Percentiles rank a stretch among this genome's conserved stretches.
Conservation (phyloP, 1,140 invertebrate species). For the Tenebrio molitor region DNA sequence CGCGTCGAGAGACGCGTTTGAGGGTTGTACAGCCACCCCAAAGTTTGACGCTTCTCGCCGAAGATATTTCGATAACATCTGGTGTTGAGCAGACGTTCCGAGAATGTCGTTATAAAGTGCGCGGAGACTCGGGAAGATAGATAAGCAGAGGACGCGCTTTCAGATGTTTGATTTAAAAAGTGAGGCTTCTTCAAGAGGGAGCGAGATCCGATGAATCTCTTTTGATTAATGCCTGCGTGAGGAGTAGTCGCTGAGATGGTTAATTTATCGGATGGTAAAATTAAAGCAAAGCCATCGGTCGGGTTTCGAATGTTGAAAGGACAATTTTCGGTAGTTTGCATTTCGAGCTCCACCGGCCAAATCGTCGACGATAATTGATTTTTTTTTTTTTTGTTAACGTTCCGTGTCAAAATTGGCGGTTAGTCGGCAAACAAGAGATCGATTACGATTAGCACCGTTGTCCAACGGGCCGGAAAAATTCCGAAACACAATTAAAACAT, state of each 20-base stretch:
- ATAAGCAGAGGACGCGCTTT: background rate
- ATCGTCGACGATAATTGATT: too few species aligned
- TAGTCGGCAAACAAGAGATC: background rate
- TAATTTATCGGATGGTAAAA: too few species aligned
- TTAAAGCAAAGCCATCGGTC: too few species aligned
- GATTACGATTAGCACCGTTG: slow-evolving; percentile 27
- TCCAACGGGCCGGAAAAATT: slow-evolving; percentile 18
- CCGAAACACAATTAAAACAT: slow-evolving; percentile 16
- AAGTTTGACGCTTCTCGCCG: too few species aligned
- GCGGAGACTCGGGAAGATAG: background rate
- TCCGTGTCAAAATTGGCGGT: too few species aligned
- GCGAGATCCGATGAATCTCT: background rate
- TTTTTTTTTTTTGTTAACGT: too few species aligned
- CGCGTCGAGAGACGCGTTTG: too few species aligned
- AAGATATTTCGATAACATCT: background rate
- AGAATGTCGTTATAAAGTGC: background rate
- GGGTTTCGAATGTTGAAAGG: too few species aligned
- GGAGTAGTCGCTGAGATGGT: too few species aligned
- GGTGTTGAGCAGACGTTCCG: background rate
- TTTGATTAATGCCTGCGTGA: background rate
- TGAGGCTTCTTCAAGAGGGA: background rate
- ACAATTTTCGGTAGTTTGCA: too few species aligned
- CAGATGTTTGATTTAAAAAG: background rate
- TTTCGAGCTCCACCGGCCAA: too few species aligned
- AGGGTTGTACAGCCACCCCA: too few species aligned